phyloP scores from a whole-genome alignment of 2,797 vertebrate species.

The Morelia viridis region DNA sequence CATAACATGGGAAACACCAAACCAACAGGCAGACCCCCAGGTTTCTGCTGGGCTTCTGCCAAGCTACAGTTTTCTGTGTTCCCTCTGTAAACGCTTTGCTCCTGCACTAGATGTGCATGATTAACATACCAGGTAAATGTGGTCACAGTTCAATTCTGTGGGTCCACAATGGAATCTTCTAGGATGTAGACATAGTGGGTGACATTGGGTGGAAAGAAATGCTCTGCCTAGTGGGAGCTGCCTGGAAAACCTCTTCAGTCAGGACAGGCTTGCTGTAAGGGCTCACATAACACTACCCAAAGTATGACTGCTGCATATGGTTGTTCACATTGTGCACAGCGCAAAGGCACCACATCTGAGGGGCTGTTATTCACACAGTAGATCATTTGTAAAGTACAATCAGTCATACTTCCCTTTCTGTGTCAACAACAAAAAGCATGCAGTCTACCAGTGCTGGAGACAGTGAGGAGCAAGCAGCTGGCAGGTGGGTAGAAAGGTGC shows the following conservation, averaged over 20 bases:
- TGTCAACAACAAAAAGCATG: slow-evolving; percentile 84
- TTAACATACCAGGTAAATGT: slow-evolving; percentile 97
- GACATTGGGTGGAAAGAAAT: slow-evolving; percentile 89
- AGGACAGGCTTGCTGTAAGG: slow-evolving; percentile 97
- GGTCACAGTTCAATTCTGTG: slow-evolving; percentile 89
- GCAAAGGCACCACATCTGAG: no score
- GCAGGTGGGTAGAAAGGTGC: neutral
- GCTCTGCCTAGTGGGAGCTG: slow-evolving; percentile 94
- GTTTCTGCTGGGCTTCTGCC: slow-evolving; percentile 92
- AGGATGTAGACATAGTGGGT: slow-evolving; percentile 92
- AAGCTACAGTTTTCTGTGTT: slow-evolving; percentile 87
- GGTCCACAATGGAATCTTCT: slow-evolving; percentile 95
- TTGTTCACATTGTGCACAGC: no score
- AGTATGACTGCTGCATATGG: slow-evolving; percentile 46
- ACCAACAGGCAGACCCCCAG: slow-evolving; percentile 91
- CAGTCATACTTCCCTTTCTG: slow-evolving; percentile 95
- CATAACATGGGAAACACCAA: slow-evolving; percentile 88
- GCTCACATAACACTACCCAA: slow-evolving; percentile 95
- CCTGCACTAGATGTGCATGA: slow-evolving; percentile 88
- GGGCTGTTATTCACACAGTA: no score
- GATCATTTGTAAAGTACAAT: slow-evolving; percentile 81
- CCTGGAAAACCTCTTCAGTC: slow-evolving; percentile 94
- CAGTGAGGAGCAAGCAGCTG: slow-evolving; percentile 14
- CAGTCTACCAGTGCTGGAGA: slow-evolving; percentile 83
- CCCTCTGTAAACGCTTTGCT: slow-evolving; percentile 86